Evolutionary conservation across 2,113 vertebrate species (phyloP), one percentile per base, ranked within the genome.

Genomic region (Phainopepla nitens): DNA sequence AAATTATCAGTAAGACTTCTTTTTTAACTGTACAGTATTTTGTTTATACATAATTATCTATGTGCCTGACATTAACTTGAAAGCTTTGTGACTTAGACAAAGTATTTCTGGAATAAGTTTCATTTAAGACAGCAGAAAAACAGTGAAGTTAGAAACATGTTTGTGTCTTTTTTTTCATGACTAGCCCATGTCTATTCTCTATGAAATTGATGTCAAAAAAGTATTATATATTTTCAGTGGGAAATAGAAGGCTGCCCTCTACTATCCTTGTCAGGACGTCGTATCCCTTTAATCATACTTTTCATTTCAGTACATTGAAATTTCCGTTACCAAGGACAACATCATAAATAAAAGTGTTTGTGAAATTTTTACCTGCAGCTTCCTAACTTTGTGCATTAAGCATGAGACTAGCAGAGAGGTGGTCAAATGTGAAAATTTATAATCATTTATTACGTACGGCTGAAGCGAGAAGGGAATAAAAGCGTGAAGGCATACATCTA

Each of bases 251-350:
- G 97, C 98, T 98, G 97, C 98, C 97, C 98, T 98, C 97, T 97
- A 96, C 98, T 98, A 98, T 98, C 98, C 98, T 98, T 98, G 98
- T 98, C 97, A 98, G 98, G 98, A 98, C 96, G 97, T 97, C 95
- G 97, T 97, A 97, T 98, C 98, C 98, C 98, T 98, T 99, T 99
- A 99, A 99, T 99, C 99, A 99, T 99, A 99, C 98, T 99, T 99
- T 99, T 99, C 99, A 99, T 99, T 99, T 99, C 98, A 98, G 98
- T 98, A 98, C 99, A 98, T 99, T 99, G 98, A 99, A 99, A 99
- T 99, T 99, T 99, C 98, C 95, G 98, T 98, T 98, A 97, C 98
- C 99, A 99, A 99, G 99, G 99, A 99, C 98, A 99, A 98, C 98
- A 98, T 98, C 98, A 99, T 99, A 99, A 99, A 99, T 98, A 99